Evolutionary conservation across 2,113 vertebrate species (phyloP), one percentile per base, ranked within the genome.

Genomic region (Colossoma macropomum): DNA sequence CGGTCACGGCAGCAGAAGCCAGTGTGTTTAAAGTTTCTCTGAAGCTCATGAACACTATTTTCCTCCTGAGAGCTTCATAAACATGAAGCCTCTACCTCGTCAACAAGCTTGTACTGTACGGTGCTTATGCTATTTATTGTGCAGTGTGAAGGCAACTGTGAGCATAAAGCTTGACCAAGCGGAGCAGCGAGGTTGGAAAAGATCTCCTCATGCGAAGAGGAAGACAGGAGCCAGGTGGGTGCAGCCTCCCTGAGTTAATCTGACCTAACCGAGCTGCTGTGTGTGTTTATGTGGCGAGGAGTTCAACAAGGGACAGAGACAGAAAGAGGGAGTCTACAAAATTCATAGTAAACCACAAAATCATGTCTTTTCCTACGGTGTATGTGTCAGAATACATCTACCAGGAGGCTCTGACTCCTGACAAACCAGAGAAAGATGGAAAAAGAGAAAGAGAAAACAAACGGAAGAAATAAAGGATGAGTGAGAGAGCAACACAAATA

Each of bases 181-280:
- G 15, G 45, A 84, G 76, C 56, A 21, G 59, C 4, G 48, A 41
- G 54, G 60, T 75, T 71, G 71, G 50, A 28, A 19, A 17, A 21
- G 32, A 27, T 45, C 28, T 69, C 19, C 66, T 82, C 62, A 85
- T 81, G 78, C 75, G 62, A 12, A 79, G 7, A n/a, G 19, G 75
- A 17, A 77, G 87, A 86, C 60, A 50, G 10, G 74, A 84, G 34
- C 45, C 71, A 81, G 75, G 77, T 87, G 84, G 84, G 82, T 89
- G 80, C 63, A 77, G 82, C 66, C 77, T 85, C 27, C 77, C 34
- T 75, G 70, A 70, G 34, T 38, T 89, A 86, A 87, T 83, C 52
- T 56, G 48, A 1, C 15, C 45, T 75, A 78, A 75, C 23, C 45
- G 19, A 65, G 30, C 69, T 75, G 25, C 48, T 71, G 52, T 23